Evolutionary conservation across 2,113 vertebrate species (phyloP).

Genomic region (Eulemur macaco): DNA sequence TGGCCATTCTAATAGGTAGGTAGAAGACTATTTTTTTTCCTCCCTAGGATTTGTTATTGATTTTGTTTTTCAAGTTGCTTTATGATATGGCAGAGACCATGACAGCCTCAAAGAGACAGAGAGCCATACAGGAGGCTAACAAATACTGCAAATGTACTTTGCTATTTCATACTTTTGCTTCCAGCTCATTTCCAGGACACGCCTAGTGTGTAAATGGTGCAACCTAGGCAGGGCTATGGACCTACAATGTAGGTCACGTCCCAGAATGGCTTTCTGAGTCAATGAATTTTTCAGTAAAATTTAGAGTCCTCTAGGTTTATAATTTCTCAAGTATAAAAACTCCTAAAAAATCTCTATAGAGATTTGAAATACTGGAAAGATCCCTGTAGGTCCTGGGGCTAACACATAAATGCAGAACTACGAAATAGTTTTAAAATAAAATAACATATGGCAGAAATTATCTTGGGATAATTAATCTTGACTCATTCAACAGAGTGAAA

Average conservation of each 20-base stretch:
- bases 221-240: neutral
- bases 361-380: neutral
- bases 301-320: neutral
- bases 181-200: neutral
- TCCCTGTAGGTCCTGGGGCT: rapidly evolving
- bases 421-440: neutral
- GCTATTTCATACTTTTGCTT: neutral
- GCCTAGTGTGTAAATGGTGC: neutral
- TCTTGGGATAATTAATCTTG: neutral
- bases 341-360: neutral
- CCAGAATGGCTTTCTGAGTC: neutral
- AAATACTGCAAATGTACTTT: neutral
- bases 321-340: neutral
- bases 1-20: neutral
- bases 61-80: neutral
- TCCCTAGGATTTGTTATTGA: neutral
- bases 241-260: neutral
- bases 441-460: neutral
- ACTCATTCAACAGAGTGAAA: neutral
- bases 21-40: neutral
- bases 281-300: neutral
- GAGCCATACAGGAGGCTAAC: neutral
- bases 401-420: neutral
- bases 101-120: neutral
- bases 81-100: neutral